Conservation (phyloP, 2,797 vertebrate genomes). For the Peromyscus nudipes region DNA sequence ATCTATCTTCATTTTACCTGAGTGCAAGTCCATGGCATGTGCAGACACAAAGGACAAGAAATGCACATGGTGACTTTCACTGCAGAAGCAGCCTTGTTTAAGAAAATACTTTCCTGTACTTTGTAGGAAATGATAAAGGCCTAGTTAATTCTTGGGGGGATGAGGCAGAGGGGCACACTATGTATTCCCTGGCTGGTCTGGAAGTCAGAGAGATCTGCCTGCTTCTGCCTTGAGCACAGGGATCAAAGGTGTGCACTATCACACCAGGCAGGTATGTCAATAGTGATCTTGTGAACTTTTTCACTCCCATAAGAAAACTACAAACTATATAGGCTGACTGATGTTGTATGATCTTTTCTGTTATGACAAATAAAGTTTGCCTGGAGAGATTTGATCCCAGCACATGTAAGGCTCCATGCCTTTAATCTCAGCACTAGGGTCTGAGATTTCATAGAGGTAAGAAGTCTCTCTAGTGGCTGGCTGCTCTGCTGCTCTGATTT, state of each 20-base stretch:
- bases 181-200: not conserved
- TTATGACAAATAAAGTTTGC: no score
- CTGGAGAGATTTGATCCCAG: no score
- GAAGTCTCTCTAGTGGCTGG: no score
- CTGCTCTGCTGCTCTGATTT: no score
- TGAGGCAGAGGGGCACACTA: not conserved
- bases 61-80: not conserved
- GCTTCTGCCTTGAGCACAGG: not conserved
- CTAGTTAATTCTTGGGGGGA: not conserved
- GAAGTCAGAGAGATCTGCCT: not conserved
- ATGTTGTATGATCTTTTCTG: not conserved
- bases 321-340: not conserved
- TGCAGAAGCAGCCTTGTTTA: not conserved
- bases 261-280: not conserved
- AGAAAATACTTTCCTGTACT: not conserved
- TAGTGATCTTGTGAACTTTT: not conserved
- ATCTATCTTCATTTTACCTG: not conserved
- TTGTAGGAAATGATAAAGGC: not conserved
- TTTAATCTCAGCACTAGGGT: no score
- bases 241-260: not conserved
- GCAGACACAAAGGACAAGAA: not conserved
- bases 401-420: no score
- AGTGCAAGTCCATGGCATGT: not conserved
- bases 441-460: no score
- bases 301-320: slow-evolving; percentile 10